These are phyloP conservation scores for Trichogramma evanescens DNA, from an alignment of 2,888 invertebrate genomes.

Conservation along the genomic window DNA sequence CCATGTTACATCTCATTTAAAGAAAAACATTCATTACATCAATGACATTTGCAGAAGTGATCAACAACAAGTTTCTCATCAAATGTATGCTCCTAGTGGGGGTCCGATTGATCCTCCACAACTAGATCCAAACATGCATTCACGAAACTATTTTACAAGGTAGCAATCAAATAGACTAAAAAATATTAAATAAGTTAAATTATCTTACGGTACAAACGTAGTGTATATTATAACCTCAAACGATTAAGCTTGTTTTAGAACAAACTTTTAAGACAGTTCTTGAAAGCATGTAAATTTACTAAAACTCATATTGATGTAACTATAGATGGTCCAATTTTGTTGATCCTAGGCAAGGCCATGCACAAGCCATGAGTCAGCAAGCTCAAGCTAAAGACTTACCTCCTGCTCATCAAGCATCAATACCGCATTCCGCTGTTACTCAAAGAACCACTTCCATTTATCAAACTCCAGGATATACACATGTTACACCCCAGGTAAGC, in stretches of 20 bases:
- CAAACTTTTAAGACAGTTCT: not conserved
- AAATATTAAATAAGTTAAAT: too few species aligned
- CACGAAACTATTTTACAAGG: constrained; percentile 40
- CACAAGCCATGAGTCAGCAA: constrained; percentile 36
- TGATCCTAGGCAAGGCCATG: constrained; percentile 37
- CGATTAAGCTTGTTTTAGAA: too few species aligned
- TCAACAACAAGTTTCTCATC: constrained; percentile 41
- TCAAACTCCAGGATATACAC: constrained; percentile 37
- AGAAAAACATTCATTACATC: not conserved
- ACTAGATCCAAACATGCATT: constrained; percentile 43
- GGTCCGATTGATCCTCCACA: constrained; percentile 35
- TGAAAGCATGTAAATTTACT: not conserved
- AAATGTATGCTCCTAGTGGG: constrained; percentile 40
- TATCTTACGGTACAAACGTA: too few species aligned
- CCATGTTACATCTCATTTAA: not conserved
- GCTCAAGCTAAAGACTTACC: constrained; percentile 41
- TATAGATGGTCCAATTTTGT: not conserved
- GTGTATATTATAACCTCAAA: too few species aligned
- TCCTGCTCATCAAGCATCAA: constrained; percentile 45
- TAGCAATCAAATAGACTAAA: constrained; percentile 7
- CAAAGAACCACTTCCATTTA: constrained; percentile 38
- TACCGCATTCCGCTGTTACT: constrained; percentile 40
- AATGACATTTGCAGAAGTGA: constrained; percentile 36
- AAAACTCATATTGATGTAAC: not conserved
- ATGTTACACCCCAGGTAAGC: constrained; percentile 38